Evolutionary conservation across 2,888 invertebrate species (phyloP).

Genomic region (Caenorhabditis sp.): DNA sequence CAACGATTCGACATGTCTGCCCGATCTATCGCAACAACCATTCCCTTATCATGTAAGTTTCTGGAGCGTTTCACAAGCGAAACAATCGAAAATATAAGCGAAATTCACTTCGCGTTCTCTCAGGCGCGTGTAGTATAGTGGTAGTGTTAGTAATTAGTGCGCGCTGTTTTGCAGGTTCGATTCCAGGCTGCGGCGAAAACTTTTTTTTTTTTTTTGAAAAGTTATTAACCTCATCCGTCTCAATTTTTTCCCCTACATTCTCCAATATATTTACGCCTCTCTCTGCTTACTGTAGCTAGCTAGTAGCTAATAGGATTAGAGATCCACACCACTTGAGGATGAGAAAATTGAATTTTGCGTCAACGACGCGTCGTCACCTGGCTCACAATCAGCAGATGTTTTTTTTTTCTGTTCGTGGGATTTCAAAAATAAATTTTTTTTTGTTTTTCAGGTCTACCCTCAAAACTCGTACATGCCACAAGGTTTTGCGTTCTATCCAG

Average conservation of each 20-base stretch:
- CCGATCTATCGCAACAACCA: slow-evolving; percentile 28
- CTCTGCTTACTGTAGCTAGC: not conserved
- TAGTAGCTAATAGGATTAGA: slow-evolving; percentile 24
- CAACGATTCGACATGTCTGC: slow-evolving; percentile 22
- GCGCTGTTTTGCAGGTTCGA: too few species aligned
- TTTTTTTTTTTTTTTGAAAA: too few species aligned
- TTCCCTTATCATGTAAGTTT: slow-evolving; percentile 36
- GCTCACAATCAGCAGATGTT: slow-evolving; percentile 13
- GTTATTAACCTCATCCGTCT: too few species aligned
- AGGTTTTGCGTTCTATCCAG: slow-evolving; percentile 13
- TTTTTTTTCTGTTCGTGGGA: not conserved
- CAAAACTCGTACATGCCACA: slow-evolving; percentile 21
- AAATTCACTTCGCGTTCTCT: too few species aligned
- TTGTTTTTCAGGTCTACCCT: slow-evolving; percentile 32
- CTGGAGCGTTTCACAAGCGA: too few species aligned
- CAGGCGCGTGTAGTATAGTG: too few species aligned
- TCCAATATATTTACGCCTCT: not conserved
- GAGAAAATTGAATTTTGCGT: slow-evolving; percentile 31
- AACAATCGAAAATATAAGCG: too few species aligned
- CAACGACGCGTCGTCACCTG: slow-evolving; percentile 17
- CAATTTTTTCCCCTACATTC: not conserved
- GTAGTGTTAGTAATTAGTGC: too few species aligned
- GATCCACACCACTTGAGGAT: slow-evolving; percentile 21
- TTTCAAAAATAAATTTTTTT: not conserved
- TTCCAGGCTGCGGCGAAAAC: too few species aligned